Percentiles rank a stretch among this genome's conserved stretches.
These are phyloP conservation scores for Synanceia verrucosa DNA, from an alignment of 2,797 vertebrate genomes.

Conservation along the genomic window DNA sequence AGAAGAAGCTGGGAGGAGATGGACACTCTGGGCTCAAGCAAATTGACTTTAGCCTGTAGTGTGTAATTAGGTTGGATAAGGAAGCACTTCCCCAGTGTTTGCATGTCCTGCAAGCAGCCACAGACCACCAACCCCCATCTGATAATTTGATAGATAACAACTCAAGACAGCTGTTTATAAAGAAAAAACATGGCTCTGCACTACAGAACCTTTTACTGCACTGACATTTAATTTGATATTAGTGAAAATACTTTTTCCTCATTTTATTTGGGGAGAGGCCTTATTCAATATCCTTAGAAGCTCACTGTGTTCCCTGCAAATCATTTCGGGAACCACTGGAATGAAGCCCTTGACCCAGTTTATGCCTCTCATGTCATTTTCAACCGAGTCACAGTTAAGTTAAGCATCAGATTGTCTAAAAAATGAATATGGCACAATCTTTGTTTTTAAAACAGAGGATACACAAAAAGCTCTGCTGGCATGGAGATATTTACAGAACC, in stretches of 20 bases:
- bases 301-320: neutral
- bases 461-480: neutral
- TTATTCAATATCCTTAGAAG: neutral
- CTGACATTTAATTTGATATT: neutral
- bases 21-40: constrained; percentile 35
- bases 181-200: neutral
- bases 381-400: neutral
- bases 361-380: neutral
- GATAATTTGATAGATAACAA: constrained; percentile 46
- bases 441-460: neutral
- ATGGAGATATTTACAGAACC: neutral
- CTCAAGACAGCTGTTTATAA: constrained; percentile 5
- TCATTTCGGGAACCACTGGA: constrained; percentile 1
- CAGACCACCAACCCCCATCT: neutral
- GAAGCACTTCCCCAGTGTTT: constrained; percentile 30
- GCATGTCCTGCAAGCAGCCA: constrained; percentile 22
- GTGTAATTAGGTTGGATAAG: constrained; percentile 53
- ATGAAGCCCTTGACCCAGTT: neutral
- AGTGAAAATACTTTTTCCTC: neutral
- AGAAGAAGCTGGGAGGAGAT: constrained; percentile 51
- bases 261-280: neutral
- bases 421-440: neutral
- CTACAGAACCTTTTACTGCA: neutral
- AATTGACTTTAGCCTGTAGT: constrained; percentile 49
- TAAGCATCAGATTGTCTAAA: neutral